Percentiles rank a stretch among this genome's conserved stretches.
Conservation (phyloP, 2,113 vertebrate genomes). For the Thermophis baileyi region DNA sequence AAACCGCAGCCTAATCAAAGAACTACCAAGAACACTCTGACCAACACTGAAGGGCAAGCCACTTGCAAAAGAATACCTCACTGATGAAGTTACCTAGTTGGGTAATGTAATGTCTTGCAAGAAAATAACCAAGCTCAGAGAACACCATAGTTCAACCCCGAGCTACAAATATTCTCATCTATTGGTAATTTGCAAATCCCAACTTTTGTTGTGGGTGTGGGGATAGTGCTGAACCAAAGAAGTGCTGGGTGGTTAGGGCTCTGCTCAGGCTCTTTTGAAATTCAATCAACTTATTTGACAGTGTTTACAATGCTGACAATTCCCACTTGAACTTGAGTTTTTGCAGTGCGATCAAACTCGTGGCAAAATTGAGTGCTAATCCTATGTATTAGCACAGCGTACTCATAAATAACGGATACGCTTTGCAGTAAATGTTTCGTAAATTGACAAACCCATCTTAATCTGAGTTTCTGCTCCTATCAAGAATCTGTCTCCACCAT, state of each 20-base stretch:
- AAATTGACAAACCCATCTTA: neutral
- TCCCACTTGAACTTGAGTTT: neutral
- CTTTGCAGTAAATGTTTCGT: neutral
- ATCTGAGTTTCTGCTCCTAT: neutral
- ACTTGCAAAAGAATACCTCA: neutral
- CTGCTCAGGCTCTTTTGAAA: neutral
- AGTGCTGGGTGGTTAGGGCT: neutral
- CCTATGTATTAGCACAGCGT: neutral
- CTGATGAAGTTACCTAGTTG: neutral
- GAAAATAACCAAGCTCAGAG: neutral
- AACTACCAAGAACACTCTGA: neutral
- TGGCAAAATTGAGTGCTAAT: neutral
- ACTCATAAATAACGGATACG: neutral
- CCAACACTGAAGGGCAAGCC: neutral
- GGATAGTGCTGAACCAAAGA: neutral
- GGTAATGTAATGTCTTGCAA: neutral
- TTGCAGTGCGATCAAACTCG: neutral
- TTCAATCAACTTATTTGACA: neutral
- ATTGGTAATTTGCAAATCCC: neutral
- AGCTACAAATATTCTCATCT: neutral
- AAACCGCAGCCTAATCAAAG: neutral
- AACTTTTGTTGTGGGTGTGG: neutral
- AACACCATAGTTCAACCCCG: neutral
- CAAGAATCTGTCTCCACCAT: neutral
- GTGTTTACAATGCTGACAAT: neutral